Conservation (phyloP, 2,797 vertebrate genomes). For the Poeciliopsis gracilis region DNA sequence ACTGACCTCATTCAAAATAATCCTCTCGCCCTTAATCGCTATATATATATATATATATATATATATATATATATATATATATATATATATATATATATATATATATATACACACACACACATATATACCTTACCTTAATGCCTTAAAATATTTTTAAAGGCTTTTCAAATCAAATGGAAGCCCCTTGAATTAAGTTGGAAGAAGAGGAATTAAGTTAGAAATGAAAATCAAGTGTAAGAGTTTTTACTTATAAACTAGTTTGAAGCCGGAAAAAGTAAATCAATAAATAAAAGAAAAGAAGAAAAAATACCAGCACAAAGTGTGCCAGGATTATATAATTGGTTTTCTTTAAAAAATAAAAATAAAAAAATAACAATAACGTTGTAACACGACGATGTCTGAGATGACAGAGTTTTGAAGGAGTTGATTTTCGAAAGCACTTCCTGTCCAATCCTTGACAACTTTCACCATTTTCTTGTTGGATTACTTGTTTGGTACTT, state of each 20-base stretch:
- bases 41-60: too few species aligned
- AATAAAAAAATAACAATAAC: neutral
- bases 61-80: too few species aligned
- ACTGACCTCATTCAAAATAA: constrained; percentile 81
- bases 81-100: neutral
- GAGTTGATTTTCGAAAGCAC: neutral
- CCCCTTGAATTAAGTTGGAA: neutral
- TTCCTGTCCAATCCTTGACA: neutral
- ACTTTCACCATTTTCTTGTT: neutral
- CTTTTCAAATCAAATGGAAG: neutral
- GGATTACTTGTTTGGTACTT: neutral
- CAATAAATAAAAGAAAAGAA: neutral
- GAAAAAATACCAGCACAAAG: neutral
- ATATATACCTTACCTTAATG: too few species aligned
- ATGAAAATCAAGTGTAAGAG: neutral
- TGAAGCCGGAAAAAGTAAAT: neutral
- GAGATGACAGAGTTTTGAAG: neutral
- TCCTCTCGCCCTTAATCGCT: constrained; percentile 76
- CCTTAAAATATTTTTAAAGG: neutral
- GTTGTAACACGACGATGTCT: neutral
- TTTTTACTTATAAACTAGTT: neutral
- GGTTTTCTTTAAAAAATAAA: neutral
- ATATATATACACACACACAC: too few species aligned
- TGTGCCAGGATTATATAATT: too few species aligned
- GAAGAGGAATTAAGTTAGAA: neutral